phyloP scores from a whole-genome alignment of 2,113 vertebrate species.

The Cinclus cinclus region DNA sequence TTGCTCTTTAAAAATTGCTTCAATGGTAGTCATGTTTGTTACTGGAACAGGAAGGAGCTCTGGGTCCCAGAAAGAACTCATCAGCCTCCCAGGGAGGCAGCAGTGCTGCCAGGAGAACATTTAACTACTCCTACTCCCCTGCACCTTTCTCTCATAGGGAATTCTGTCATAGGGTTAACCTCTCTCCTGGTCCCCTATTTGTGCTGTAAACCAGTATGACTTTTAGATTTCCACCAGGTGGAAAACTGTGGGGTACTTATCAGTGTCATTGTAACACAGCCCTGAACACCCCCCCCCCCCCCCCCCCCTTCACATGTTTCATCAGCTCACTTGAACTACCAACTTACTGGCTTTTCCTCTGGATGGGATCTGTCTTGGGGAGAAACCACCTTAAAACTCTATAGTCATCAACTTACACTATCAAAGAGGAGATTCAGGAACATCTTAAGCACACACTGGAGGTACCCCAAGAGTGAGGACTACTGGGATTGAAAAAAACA shows the following conservation, averaged over 20 bases:
- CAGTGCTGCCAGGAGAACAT: neutral
- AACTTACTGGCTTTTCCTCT: neutral
- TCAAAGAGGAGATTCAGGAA: neutral
- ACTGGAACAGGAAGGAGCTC: neutral
- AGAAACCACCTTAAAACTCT: neutral
- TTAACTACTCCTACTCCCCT: neutral
- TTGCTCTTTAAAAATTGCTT: neutral
- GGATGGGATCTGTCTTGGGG: neutral
- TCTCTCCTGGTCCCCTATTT: neutral
- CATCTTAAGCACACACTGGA: neutral
- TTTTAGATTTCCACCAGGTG: neutral
- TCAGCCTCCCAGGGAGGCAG: neutral
- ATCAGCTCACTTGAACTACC: neutral
- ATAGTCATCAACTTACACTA: neutral
- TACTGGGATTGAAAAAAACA: neutral
- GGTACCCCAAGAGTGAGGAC: neutral
- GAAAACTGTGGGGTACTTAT: neutral
- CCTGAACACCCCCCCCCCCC: fast-evolving
- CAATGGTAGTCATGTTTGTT: neutral
- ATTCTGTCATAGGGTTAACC: neutral
- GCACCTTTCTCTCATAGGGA: neutral
- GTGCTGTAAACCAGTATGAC: neutral
- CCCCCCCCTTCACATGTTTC: neutral
- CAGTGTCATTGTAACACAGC: neutral
- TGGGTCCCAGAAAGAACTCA: neutral